Base-by-base conservation (phyloP, 2,797 vertebrate genomes). In the Peromyscus attwateri region DNA sequence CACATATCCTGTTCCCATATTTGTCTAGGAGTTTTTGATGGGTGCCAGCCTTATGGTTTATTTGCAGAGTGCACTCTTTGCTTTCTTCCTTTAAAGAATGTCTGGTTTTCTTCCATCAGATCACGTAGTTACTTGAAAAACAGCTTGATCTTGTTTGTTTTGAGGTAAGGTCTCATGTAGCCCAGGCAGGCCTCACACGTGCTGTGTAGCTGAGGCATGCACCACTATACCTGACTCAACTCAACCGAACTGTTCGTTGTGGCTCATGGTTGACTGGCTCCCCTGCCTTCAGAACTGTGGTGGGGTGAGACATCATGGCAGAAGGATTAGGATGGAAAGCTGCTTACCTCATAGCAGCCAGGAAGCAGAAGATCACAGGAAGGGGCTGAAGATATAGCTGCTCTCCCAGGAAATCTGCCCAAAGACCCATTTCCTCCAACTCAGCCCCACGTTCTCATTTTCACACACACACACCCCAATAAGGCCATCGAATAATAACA, bases 21-120 rank as follows among this genome's bases (percentile, higher is more conserved):
- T 31, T 87, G 37, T 70, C 70, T 83, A 92, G 57, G 27, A 5
- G 49, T 25, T 75, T 66, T 87, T 82, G 11, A 17, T 57, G 84
- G 25, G 46, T 4, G 8, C 57, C 43, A 49, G 25, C 46, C 29
- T 34, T 31, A 40, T 66, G 68, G 29, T 19, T 83, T 60, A 76
- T 46, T 37, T 21, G 11, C 4, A 64, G 13, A 60, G 46, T 81
- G 19, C 7, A 6, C 29, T 75, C 57, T 81, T 25, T 75, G 23
- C 52, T 88, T 95, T 83, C 37, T 95, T 75, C 76, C 76, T 82
- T 75, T 87, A 80, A 81, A 64, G 13, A 60, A 11, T 73, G 21
- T 55, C 60, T 73, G 34, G 3, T 27, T 27, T 68, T 12, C 31
- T 52, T 64, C 55, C 43, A 4, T 46, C 31, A n/a, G 29, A 55